Conservation (phyloP, 2,888 invertebrate species). For the Eupithecia inturbata region DNA sequence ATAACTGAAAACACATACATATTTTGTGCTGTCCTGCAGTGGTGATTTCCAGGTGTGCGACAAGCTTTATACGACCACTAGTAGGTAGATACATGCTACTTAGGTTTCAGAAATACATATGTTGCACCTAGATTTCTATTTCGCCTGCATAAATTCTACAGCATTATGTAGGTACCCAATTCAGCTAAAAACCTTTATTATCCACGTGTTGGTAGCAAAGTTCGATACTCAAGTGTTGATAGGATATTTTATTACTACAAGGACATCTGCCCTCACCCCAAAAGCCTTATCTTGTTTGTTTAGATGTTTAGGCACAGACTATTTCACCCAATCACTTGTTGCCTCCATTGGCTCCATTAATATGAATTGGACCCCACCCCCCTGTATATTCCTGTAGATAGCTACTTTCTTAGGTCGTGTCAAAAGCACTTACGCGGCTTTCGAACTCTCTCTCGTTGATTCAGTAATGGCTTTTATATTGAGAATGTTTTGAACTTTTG, state of each 20-base stretch:
- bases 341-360: conserved; percentile 48
- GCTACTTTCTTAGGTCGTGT: conserved; percentile 16
- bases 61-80: too few species aligned
- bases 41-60: too few species aligned
- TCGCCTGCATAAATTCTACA: neutral
- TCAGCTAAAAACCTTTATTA: neutral
- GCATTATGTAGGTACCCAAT: neutral
- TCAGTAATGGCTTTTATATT: conserved; percentile 73
- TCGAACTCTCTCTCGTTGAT: conserved; percentile 56
- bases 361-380: conserved; percentile 53
- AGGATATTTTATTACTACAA: conserved; percentile 8
- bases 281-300: conserved; percentile 7
- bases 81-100: neutral
- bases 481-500: conserved; percentile 52
- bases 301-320: conserved; percentile 18
- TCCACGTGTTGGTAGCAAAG: neutral
- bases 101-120: neutral
- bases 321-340: conserved; percentile 43
- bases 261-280: neutral
- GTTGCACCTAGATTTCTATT: neutral
- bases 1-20: too few species aligned
- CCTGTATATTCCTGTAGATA: conserved; percentile 19
- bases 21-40: too few species aligned
- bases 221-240: neutral
- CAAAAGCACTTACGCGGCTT: conserved; percentile 47